Percentiles rank a stretch among this genome's conserved stretches.
Conservation (phyloP, 1,140 invertebrate genomes). For the Drosophila pachea region DNA sequence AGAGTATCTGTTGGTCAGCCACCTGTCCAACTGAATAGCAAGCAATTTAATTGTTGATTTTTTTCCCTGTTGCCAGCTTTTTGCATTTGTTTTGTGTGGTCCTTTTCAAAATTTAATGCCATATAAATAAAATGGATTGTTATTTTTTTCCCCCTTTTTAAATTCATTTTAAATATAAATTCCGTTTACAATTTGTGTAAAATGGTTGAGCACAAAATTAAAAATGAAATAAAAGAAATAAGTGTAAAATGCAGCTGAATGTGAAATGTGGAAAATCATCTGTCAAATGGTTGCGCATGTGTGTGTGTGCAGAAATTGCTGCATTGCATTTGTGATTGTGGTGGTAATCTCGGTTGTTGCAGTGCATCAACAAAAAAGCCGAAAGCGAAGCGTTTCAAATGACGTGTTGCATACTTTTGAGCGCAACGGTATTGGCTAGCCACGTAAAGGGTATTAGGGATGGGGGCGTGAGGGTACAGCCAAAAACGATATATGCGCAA, state of each 20-base stretch:
- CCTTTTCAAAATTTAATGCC: constrained; percentile 47
- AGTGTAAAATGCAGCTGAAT: constrained; percentile 36
- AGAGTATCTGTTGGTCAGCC: constrained; percentile 1
- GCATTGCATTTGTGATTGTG: constrained; percentile 33
- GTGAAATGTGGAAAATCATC: constrained; percentile 63
- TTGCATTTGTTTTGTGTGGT: constrained; percentile 34
- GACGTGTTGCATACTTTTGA: constrained; percentile 50
- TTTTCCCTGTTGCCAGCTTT: constrained; percentile 9
- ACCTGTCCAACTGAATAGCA: background rate
- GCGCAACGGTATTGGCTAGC: constrained; percentile 28
- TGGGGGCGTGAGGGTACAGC: background rate
- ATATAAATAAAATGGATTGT: constrained; percentile 39
- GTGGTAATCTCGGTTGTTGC: constrained; percentile 30
- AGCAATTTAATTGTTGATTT: constrained; percentile 18
- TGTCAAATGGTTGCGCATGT: constrained; percentile 42
- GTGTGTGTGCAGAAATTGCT: constrained; percentile 30
- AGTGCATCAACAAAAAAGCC: constrained; percentile 6
- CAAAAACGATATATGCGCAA: background rate
- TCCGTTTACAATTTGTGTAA: constrained; percentile 36
- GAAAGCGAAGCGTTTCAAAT: constrained; percentile 29
- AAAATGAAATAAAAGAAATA: constrained; percentile 19
- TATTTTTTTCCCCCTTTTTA: background rate
- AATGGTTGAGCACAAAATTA: constrained; percentile 14
- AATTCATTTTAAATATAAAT: constrained; percentile 49
- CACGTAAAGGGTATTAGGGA: constrained; percentile 14